phyloP scores from a whole-genome alignment of 2,888 invertebrate genomes.

The Opisthograptis luteolata region DNA sequence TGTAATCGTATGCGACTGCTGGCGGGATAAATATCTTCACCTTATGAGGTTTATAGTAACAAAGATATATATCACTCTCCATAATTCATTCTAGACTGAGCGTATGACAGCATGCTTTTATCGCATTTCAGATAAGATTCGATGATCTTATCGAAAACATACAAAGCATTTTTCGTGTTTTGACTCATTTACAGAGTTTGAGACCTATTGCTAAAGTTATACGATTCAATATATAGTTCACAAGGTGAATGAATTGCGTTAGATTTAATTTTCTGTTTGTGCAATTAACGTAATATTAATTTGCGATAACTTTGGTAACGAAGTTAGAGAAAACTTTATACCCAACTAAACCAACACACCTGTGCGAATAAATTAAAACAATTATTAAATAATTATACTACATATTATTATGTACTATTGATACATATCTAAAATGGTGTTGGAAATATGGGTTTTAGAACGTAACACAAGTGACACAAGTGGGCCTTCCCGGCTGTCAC shows the following conservation, averaged over 20 bases:
- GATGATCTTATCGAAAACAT: constrained; percentile 27
- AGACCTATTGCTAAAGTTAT: background rate
- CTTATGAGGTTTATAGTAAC: constrained; percentile 58
- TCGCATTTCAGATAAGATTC: constrained; percentile 38
- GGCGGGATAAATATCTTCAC: constrained; percentile 58
- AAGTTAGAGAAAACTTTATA: background rate
- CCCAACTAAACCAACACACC: too few species aligned
- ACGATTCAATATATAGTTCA: constrained; percentile 1
- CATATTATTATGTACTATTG: too few species aligned
- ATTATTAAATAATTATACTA: too few species aligned
- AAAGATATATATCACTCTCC: constrained; percentile 64
- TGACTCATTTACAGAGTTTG: background rate
- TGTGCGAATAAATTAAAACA: too few species aligned
- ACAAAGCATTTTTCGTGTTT: constrained; percentile 11
- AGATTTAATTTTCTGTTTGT: background rate
- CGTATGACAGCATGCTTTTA: constrained; percentile 39
- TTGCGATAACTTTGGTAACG: background rate
- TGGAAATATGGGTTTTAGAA: too few species aligned
- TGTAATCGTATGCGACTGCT: constrained; percentile 45
- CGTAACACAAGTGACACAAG: too few species aligned
- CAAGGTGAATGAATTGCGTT: background rate
- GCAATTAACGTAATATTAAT: background rate
- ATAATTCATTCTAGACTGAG: constrained; percentile 48
- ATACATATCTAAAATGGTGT: too few species aligned
- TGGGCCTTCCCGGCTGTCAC: too few species aligned